These are phyloP conservation scores for Aspidoscelis tigris DNA, from an alignment of 2,113 vertebrate genomes.

Conservation along the genomic window DNA sequence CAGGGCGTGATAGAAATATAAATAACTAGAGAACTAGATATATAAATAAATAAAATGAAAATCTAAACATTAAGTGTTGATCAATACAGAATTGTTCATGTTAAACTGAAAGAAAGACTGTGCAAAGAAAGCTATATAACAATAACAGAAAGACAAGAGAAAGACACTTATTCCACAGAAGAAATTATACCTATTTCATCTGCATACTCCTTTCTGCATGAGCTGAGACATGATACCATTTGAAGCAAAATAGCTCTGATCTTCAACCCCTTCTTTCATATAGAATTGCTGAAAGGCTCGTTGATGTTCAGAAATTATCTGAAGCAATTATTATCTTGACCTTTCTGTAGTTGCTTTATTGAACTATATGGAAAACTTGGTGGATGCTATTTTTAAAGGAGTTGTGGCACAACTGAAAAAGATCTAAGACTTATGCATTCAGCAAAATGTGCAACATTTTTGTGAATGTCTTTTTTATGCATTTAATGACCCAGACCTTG, in stretches of 20 bases:
- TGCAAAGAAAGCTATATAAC: background rate
- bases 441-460: background rate
- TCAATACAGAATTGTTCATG: background rate
- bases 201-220: background rate
- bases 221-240: background rate
- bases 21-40: too few relatives aligned
- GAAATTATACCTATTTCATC: background rate
- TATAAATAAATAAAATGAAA: too few relatives aligned
- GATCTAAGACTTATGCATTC: background rate
- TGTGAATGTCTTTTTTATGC: background rate
- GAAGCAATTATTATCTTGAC: constrained; percentile 17
- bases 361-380: constrained; percentile 13
- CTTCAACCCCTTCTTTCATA: constrained; percentile 11
- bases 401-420: background rate
- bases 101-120: background rate
- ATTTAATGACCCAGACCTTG: background rate
- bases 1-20: too few relatives aligned
- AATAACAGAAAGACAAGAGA: background rate
- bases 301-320: constrained; percentile 28
- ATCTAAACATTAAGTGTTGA: too few relatives aligned
- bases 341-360: constrained; percentile 2
- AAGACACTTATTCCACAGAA: constrained; percentile 23
- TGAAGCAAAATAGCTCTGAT: constrained; percentile 15
- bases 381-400: background rate
- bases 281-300: constrained; percentile 6